phyloP scores from a whole-genome alignment of 2,797 vertebrate species.

The Syndactyla subalaris region DNA sequence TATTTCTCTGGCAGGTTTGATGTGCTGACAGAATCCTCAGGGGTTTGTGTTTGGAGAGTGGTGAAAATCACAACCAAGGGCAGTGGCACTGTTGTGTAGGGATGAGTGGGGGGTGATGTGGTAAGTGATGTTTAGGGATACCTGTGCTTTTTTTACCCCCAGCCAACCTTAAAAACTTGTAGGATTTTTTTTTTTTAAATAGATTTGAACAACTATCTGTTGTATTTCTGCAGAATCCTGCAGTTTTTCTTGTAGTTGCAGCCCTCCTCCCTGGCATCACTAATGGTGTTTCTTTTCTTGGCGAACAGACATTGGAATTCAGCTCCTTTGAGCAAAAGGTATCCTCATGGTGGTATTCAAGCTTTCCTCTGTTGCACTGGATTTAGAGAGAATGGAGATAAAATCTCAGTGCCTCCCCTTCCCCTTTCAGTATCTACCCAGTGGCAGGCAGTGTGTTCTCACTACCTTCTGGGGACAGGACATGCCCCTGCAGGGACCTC shows the following conservation, averaged over 20 bases:
- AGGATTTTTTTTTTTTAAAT: background rate
- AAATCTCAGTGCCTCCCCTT: background rate
- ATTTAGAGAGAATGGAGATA: background rate
- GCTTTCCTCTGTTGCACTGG: background rate
- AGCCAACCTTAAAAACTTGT: background rate
- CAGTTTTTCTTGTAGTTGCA: background rate
- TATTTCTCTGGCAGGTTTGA: background rate
- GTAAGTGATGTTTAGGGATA: background rate
- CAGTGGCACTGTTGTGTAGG: accelerated
- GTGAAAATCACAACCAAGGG: background rate
- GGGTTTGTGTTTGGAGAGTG: background rate
- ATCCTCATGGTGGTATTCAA: accelerated
- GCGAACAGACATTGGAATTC: background rate
- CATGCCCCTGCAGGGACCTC: accelerated
- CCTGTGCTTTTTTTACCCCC: background rate
- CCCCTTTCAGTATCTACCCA: background rate
- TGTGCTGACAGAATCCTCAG: background rate
- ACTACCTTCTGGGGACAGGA: too few species aligned
- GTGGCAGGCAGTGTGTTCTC: background rate
- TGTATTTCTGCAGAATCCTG: background rate
- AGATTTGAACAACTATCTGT: background rate
- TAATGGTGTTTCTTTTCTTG: background rate
- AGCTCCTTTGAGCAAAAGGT: background rate
- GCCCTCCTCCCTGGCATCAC: background rate
- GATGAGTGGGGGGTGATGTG: accelerated